Percentiles rank a stretch among this genome's conserved stretches.
Evolutionary conservation across 2,888 invertebrate species (phyloP).

Genomic region (Agrotis clavis): DNA sequence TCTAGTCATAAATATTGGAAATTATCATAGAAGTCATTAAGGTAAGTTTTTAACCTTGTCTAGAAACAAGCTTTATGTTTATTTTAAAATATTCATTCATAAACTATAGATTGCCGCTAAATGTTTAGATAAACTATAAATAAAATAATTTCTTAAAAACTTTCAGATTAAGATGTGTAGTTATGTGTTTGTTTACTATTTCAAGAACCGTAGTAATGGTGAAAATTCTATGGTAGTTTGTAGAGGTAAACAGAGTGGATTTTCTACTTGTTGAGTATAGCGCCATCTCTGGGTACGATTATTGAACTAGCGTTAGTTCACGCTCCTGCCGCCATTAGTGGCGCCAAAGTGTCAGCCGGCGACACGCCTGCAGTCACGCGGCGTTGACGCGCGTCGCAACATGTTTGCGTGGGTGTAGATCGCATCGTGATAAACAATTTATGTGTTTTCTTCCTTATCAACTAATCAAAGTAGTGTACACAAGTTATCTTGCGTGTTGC

Average conservation of each 20-base stretch:
- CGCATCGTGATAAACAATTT: slow-evolving; percentile 85
- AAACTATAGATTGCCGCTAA: not conserved
- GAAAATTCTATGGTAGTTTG: slow-evolving; percentile 48
- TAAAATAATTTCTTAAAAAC: not conserved
- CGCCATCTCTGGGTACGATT: slow-evolving; percentile 79
- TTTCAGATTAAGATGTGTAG: not conserved
- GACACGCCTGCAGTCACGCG: slow-evolving; percentile 90
- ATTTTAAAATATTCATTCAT: not conserved
- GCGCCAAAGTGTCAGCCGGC: slow-evolving; percentile 88
- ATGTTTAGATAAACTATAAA: not conserved
- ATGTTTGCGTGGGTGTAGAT: slow-evolving; percentile 88
- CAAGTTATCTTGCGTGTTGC: slow-evolving; percentile 71
- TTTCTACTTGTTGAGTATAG: slow-evolving; percentile 54
- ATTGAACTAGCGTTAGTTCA: slow-evolving; percentile 70
- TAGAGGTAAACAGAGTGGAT: slow-evolving; percentile 60
- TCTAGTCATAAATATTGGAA: slow-evolving; percentile 9
- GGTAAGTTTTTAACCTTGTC: slow-evolving; percentile 59
- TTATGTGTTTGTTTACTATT: slow-evolving; percentile 60
- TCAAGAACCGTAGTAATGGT: slow-evolving; percentile 39
- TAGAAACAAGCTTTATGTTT: not conserved
- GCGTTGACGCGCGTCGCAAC: slow-evolving; percentile 89
- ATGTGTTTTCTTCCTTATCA: slow-evolving; percentile 85
- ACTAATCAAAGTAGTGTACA: slow-evolving; percentile 77
- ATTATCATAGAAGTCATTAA: slow-evolving; percentile 45
- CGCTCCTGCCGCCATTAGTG: slow-evolving; percentile 65